These are phyloP conservation scores for Cheilosia soror DNA, from an alignment of 2,888 invertebrate genomes.

Conservation along the genomic window DNA sequence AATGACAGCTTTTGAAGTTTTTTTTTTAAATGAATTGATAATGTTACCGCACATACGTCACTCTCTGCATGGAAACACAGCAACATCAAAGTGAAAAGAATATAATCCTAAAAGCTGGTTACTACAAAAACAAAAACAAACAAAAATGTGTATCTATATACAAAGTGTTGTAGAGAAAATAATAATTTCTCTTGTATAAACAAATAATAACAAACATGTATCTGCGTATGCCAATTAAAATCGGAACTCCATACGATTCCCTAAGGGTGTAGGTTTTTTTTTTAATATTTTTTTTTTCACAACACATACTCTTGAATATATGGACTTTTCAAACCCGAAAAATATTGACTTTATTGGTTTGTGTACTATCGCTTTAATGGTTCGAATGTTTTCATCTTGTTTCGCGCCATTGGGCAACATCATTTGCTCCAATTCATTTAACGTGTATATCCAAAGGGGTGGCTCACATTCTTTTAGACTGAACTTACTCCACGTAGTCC, in stretches of 20 bases:
- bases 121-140: background rate
- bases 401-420: constrained; percentile 74
- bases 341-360: constrained; percentile 58
- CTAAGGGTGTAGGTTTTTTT: background rate
- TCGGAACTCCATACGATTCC: constrained; percentile 19
- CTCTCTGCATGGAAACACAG: too few species aligned
- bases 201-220: constrained; percentile 41
- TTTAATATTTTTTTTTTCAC: constrained; percentile 18
- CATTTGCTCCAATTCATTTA: constrained; percentile 73
- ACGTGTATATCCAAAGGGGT: constrained; percentile 24
- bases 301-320: background rate
- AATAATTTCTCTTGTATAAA: too few species aligned
- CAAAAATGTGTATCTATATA: background rate
- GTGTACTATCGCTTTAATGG: constrained; percentile 63
- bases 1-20: too few species aligned
- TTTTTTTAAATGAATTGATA: too few species aligned
- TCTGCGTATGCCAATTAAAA: constrained; percentile 49
- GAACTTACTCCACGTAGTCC: background rate
- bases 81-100: constrained; percentile 1
- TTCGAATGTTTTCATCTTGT: constrained; percentile 74
- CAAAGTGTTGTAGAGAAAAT: too few species aligned
- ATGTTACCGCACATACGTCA: background rate
- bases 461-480: constrained; percentile 2
- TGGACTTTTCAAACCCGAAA: constrained; percentile 18
- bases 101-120: background rate